A percentile compares a stretch with the other conserved stretches of the same genome.
Evolutionary conservation across 2,797 vertebrate genomes (phyloP).

Genomic region (Helostoma temminkii): DNA sequence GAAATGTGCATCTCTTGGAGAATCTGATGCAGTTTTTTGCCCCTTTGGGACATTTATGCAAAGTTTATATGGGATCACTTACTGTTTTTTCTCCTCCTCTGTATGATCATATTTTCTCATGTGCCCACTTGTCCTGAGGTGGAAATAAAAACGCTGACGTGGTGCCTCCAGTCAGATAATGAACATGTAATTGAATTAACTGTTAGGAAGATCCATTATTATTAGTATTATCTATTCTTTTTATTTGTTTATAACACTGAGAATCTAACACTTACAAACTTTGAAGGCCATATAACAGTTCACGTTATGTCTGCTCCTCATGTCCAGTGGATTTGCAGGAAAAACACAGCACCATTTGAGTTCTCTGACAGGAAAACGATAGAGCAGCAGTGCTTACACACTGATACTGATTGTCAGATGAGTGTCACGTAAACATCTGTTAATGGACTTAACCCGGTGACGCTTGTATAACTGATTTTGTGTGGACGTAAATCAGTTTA

Average conservation of each 20-base stretch:
- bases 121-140: not conserved
- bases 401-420: not conserved
- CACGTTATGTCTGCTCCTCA: not conserved
- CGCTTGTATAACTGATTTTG: not conserved
- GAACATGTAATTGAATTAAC: too few relatives aligned
- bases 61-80: not conserved
- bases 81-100: conserved; percentile 9
- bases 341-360: not conserved
- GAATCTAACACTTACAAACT: too few relatives aligned
- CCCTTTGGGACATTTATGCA: conserved; percentile 12
- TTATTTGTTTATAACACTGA: not conserved
- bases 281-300: not conserved
- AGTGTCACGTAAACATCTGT: conserved; percentile 8
- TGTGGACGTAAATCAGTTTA: not conserved
- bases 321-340: not conserved
- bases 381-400: conserved; percentile 10
- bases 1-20: conserved; percentile 2
- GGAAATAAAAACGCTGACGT: not conserved
- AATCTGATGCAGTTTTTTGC: not conserved
- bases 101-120: not conserved
- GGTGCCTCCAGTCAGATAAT: too few relatives aligned
- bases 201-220: too few relatives aligned
- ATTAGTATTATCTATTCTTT: too few relatives aligned
- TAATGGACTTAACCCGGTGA: conserved; percentile 31
- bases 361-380: not conserved